Evolutionary conservation across 1,140 invertebrate species (phyloP).

Genomic region (Drosophila tropicalis): DNA sequence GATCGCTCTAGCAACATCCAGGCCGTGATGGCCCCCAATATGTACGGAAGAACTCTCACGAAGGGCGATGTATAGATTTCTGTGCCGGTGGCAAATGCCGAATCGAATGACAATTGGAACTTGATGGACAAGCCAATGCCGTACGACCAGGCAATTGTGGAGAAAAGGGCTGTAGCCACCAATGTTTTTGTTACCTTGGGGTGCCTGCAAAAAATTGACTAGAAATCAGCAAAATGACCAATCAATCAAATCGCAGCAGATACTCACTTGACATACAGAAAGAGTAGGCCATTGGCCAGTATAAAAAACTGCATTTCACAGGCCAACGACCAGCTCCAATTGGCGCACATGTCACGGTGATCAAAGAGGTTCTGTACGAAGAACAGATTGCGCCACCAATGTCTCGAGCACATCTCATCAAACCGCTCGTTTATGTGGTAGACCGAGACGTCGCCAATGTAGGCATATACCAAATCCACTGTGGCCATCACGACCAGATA

Average conservation of each 20-base stretch:
- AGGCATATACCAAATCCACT: slow-evolving; percentile 84
- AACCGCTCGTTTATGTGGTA: slow-evolving; percentile 84
- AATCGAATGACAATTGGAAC: slow-evolving; percentile 77
- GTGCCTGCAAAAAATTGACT: slow-evolving; percentile 44
- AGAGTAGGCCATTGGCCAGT: slow-evolving; percentile 84
- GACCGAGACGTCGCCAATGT: slow-evolving; percentile 83
- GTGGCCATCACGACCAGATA: slow-evolving; percentile 85
- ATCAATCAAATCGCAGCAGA: no score
- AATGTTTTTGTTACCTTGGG: slow-evolving; percentile 61
- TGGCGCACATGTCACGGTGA: slow-evolving; percentile 87
- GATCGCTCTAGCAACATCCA: slow-evolving; percentile 59
- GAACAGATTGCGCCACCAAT: slow-evolving; percentile 88
- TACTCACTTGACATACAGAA: slow-evolving; percentile 84
- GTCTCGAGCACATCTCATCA: slow-evolving; percentile 84
- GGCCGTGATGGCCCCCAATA: slow-evolving; percentile 69
- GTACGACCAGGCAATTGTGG: slow-evolving; percentile 68
- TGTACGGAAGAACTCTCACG: slow-evolving; percentile 75
- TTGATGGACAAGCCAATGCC: slow-evolving; percentile 62
- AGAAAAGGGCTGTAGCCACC: slow-evolving; percentile 41
- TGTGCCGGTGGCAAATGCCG: slow-evolving; percentile 76
- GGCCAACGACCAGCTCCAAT: slow-evolving; percentile 92
- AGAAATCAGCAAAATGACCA: background rate
- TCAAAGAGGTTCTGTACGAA: slow-evolving; percentile 87
- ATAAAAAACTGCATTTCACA: slow-evolving; percentile 92
- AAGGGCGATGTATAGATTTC: slow-evolving; percentile 82